Percentiles rank a stretch among this genome's conserved stretches.
These are phyloP conservation scores for Argyra leucocephala DNA, from an alignment of 2,888 invertebrate genomes.

Conservation along the genomic window DNA sequence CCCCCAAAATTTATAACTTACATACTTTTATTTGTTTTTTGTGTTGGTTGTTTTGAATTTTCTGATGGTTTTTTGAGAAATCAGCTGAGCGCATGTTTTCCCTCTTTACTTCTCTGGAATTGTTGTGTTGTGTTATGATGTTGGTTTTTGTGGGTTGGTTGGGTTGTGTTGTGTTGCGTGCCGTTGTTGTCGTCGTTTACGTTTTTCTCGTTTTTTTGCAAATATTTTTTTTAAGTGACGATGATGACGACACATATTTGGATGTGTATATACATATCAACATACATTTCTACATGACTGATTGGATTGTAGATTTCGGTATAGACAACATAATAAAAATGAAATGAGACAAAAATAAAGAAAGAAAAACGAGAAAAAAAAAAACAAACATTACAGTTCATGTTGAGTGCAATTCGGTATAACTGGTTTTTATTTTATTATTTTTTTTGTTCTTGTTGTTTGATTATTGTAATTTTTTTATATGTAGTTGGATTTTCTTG, in stretches of 20 bases:
- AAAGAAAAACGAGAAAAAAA: too few species aligned
- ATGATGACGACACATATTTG: background rate
- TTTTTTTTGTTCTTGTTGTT: too few species aligned
- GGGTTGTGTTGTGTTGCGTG: too few species aligned
- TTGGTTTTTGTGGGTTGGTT: background rate
- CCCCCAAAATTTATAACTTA: background rate
- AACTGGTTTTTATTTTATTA: too few species aligned
- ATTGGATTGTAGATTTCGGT: too few species aligned
- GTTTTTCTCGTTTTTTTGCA: background rate
- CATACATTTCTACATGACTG: background rate
- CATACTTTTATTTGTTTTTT: background rate
- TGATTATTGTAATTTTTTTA: too few species aligned
- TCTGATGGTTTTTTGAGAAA: background rate
- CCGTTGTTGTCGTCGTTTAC: background rate
- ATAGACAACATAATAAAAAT: too few species aligned
- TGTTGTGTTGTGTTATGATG: background rate
- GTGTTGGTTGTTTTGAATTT: background rate
- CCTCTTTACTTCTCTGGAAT: background rate
- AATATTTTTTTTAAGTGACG: too few species aligned
- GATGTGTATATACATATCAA: background rate
- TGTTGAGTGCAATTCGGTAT: too few species aligned
- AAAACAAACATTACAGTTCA: too few species aligned
- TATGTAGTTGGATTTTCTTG: too few species aligned
- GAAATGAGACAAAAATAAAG: too few species aligned
- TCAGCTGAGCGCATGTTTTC: background rate